These are phyloP conservation scores for Cichladusa arquata DNA, from an alignment of 2,113 vertebrate genomes.

Conservation along the genomic window DNA sequence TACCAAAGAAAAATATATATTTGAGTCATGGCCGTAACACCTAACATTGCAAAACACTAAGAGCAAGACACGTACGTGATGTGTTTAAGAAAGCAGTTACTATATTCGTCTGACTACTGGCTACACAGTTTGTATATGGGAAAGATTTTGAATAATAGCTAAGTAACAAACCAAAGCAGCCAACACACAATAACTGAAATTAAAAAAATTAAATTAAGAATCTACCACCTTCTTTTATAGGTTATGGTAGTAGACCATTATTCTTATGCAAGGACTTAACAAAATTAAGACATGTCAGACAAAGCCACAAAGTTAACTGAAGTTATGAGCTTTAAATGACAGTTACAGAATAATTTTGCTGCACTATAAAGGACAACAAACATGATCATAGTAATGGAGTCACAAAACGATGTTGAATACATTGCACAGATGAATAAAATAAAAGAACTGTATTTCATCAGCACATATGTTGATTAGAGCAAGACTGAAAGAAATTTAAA, in stretches of 20 bases:
- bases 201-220: neutral
- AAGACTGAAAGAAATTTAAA: neutral
- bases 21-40: neutral
- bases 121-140: neutral
- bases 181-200: neutral
- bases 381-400: neutral
- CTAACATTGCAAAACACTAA: rapidly evolving
- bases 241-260: neutral
- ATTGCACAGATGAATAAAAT: neutral
- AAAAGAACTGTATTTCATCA: neutral
- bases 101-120: neutral
- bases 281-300: neutral
- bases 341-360: neutral
- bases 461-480: neutral
- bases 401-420: neutral
- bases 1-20: neutral
- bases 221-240: neutral
- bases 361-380: neutral
- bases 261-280: neutral
- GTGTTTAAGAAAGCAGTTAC: neutral
- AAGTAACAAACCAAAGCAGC: neutral
- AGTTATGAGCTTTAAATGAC: neutral
- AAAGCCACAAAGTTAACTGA: neutral
- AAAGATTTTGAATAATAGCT: neutral
- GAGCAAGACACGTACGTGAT: rapidly evolving